Evolutionary conservation across 1,140 invertebrate species (phyloP).

Genomic region (Solen grandis): DNA sequence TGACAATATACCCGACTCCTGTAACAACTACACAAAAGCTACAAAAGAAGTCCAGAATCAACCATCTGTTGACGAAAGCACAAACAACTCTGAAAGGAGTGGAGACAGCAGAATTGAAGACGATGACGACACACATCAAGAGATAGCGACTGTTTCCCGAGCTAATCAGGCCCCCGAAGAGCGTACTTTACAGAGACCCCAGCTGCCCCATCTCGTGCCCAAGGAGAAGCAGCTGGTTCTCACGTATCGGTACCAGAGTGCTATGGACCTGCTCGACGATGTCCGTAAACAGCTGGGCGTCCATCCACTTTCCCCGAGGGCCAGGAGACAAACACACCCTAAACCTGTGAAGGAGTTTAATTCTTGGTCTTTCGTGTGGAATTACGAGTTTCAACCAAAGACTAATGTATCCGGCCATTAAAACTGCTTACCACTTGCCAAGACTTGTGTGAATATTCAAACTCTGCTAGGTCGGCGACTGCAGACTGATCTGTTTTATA

Average conservation of each 20-base stretch:
- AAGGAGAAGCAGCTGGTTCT: slow-evolving; percentile 66
- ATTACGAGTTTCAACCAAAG: slow-evolving; percentile 61
- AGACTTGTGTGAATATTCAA: too few relatives aligned
- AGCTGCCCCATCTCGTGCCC: slow-evolving; percentile 27
- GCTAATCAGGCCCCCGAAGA: too few relatives aligned
- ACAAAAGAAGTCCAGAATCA: background rate
- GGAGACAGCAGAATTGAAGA: background rate
- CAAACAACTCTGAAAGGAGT: background rate
- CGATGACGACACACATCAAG: too few relatives aligned
- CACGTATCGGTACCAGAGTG: slow-evolving; percentile 71
- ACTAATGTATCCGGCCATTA: too few relatives aligned
- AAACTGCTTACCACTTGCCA: too few relatives aligned
- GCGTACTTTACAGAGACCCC: too few relatives aligned
- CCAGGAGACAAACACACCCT: slow-evolving; percentile 30
- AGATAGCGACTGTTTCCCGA: too few relatives aligned
- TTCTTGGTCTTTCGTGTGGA: slow-evolving; percentile 68
- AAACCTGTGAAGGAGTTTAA: slow-evolving; percentile 68
- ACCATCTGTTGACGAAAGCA: background rate
- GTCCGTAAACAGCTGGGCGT: slow-evolving; percentile 58
- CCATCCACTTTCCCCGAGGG: slow-evolving; percentile 62
- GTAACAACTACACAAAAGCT: background rate
- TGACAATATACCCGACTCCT: background rate
- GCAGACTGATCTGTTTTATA: too few relatives aligned
- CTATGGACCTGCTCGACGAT: slow-evolving; percentile 76
- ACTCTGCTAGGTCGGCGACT: too few relatives aligned